Evolutionary conservation across 2,113 vertebrate species (phyloP).

Genomic region (Caracal caracal): DNA sequence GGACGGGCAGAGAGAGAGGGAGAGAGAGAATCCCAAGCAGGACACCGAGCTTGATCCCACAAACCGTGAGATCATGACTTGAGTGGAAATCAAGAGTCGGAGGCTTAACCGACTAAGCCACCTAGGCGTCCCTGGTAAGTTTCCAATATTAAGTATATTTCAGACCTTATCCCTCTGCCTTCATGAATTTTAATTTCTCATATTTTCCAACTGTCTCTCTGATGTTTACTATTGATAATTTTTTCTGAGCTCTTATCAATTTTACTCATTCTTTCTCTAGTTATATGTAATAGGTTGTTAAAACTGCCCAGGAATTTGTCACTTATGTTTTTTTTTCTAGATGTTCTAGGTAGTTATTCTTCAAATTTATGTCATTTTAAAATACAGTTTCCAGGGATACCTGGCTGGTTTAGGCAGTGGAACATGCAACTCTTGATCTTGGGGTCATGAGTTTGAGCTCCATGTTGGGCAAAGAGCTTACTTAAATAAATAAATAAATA

Average conservation of each 20-base stretch:
- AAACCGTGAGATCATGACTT: too few relatives aligned
- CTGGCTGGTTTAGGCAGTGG: neutral
- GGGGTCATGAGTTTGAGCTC: neutral
- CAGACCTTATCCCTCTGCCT: neutral
- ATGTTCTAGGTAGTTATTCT: neutral
- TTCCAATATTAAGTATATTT: neutral
- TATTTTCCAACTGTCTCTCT: conserved; percentile 3
- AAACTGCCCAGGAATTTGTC: neutral
- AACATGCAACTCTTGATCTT: neutral
- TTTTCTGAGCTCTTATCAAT: neutral
- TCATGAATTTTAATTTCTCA: neutral
- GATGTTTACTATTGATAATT: neutral
- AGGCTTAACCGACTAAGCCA: too few relatives aligned
- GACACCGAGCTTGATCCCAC: too few relatives aligned
- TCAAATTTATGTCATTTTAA: neutral
- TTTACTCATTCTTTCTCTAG: neutral
- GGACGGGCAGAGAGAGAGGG: too few relatives aligned
- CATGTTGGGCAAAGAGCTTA: neutral
- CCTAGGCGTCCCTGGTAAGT: neutral
- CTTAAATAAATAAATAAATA: neutral
- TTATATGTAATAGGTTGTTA: neutral
- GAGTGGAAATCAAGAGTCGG: too few relatives aligned
- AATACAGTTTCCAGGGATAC: neutral
- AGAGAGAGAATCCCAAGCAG: too few relatives aligned
- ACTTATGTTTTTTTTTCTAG: neutral